Base-by-base conservation (phyloP, 1,140 invertebrate genomes). In the Ceratina calcarata region DNA sequence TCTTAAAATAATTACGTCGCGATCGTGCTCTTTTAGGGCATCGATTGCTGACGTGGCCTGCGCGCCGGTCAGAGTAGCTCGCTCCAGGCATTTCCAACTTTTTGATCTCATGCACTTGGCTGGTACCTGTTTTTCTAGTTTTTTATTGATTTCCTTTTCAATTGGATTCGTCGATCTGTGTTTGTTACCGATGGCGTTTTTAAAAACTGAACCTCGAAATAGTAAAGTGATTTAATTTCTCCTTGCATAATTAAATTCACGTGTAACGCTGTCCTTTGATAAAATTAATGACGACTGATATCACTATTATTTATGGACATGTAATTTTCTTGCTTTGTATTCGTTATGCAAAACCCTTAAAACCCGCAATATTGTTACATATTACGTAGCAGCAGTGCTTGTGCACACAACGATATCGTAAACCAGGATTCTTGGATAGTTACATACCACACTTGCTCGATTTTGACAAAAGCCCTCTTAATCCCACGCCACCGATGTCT, bases 1-100 rank as follows among this genome's bases (percentile, higher is more conserved):
- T 61, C 66, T 61, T 16, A 15, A 62, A 77, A 77, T 61, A 77
- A 70, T 77, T 77, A 77, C 57, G 57, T 8, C 6, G n/a, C 12
- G 64, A 60, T 27, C 55, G 37, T 27, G 32, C 20, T 27, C 37
- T 49, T 68, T 61, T 13, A 18, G 15, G 37, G 12, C 20, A 61
- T 76, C 55, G 55, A 61, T 51, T 20, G 15, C 7, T 18, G 55
- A 24, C 57, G 6, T 18, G 6, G 3, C 10, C 15, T 45, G 37
- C 1, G 8, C 49, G n/a, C 12, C 24, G 13, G n/a, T 27, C 20
- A 16, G 0, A 69, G 51, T 1, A n/a, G 13, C 24, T 62, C 3
- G 18, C 18, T 51, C 8, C 2, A 16, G 7, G 45, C 8, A 68
- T 51, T 68, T 68, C 37, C 37, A 18, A 10, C 15, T 68, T 53